Evolutionary conservation across 2,113 vertebrate species (phyloP).

Genomic region (Gymnarchus niloticus): DNA sequence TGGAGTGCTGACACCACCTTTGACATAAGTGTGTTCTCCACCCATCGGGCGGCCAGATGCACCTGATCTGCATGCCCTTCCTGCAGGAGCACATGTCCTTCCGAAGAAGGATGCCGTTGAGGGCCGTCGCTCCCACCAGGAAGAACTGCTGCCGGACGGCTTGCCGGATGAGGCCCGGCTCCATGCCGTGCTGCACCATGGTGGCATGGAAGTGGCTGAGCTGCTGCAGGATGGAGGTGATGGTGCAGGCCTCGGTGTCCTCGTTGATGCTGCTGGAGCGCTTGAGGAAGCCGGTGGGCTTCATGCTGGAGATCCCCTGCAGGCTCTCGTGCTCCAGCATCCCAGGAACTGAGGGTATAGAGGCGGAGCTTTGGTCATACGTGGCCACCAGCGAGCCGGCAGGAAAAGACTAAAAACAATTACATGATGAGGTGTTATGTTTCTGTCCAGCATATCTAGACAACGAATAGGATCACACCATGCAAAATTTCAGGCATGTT

Average conservation of each 20-base stretch:
- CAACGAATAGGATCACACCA: neutral
- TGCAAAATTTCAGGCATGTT: neutral
- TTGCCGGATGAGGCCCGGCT: conserved; percentile 76
- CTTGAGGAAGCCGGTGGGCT: conserved; percentile 89
- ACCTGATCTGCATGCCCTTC: conserved; percentile 99
- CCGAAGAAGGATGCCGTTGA: conserved; percentile 92
- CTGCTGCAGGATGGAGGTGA: conserved; percentile 83
- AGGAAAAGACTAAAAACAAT: neutral
- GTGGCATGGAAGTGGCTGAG: conserved; percentile 78
- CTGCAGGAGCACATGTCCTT: conserved; percentile 98
- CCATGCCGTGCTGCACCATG: conserved; percentile 86
- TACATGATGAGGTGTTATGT: neutral
- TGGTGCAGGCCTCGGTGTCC: conserved; percentile 74
- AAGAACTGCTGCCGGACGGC: conserved; percentile 83
- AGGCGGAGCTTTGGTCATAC: neutral
- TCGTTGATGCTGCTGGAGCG: conserved; percentile 80
- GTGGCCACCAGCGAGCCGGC: neutral
- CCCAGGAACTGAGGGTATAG: conserved; percentile 69
- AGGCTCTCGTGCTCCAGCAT: conserved; percentile 95
- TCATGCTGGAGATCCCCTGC: conserved; percentile 91
- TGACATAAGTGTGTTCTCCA: neutral
- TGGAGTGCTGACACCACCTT: neutral
- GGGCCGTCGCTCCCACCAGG: conserved; percentile 72
- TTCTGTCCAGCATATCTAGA: neutral
- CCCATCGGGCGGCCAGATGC: neutral